A percentile compares a stretch with the other conserved stretches of the same genome.
Conservation (phyloP, 1,140 invertebrate genomes). For the Battus philenor region DNA sequence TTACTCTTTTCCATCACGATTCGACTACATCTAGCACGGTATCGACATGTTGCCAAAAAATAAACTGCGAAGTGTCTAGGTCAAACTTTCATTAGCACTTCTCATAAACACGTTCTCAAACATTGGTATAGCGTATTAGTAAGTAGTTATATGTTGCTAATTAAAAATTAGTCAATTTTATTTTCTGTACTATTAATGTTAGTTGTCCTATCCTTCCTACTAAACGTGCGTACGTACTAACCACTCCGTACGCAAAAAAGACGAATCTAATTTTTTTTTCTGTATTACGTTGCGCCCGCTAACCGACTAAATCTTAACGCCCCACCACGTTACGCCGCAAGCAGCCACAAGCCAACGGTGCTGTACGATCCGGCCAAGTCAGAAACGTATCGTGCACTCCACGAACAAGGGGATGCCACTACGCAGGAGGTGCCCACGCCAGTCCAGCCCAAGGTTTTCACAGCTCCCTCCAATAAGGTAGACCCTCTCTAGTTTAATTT, state of each 20-base stretch:
- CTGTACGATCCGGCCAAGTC: conserved; percentile 90
- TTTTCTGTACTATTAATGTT: conserved; percentile 79
- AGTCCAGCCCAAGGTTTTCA: conserved; percentile 84
- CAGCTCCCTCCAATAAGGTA: conserved; percentile 78
- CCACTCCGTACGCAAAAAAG: conserved; percentile 27
- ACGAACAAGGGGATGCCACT: conserved; percentile 83
- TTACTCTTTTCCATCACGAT: conserved; percentile 32
- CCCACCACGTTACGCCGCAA: too few relatives aligned
- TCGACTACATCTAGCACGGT: conserved; percentile 34
- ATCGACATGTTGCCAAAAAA: conserved; percentile 38
- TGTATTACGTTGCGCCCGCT: too few relatives aligned
- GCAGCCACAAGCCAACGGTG: conserved; percentile 81
- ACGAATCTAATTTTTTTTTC: conserved; percentile 46
- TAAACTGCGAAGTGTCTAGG: conserved; percentile 25
- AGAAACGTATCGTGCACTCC: conserved; percentile 88
- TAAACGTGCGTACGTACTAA: conserved; percentile 83
- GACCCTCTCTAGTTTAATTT: conserved; percentile 5
- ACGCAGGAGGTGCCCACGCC: conserved; percentile 82
- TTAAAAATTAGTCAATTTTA: too few relatives aligned
- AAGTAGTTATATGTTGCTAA: too few relatives aligned
- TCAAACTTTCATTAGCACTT: too few relatives aligned
- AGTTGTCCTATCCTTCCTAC: conserved; percentile 86
- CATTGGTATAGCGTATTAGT: too few relatives aligned
- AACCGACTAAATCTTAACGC: conserved; percentile 66
- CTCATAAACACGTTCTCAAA: too few relatives aligned